Percentiles rank a stretch among this genome's conserved stretches.
These are phyloP conservation scores for Epinotia brunnichana DNA, from an alignment of 2,888 invertebrate species.

Conservation along the genomic window DNA sequence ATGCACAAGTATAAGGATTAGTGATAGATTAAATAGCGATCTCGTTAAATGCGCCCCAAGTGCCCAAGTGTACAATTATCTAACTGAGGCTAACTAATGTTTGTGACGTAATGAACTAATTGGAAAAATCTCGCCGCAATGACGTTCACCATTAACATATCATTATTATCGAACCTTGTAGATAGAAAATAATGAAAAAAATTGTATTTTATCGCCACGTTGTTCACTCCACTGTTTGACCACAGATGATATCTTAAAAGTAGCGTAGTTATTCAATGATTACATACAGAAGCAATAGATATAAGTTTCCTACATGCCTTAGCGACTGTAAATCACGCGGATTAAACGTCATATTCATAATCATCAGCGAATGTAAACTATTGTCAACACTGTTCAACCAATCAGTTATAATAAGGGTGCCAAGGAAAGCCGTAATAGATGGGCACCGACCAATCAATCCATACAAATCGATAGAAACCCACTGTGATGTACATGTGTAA, in stretches of 20 bases:
- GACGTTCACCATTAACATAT: conserved; percentile 9
- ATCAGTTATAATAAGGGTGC: background rate
- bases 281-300: no score
- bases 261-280: background rate
- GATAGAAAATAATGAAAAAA: no score
- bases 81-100: background rate
- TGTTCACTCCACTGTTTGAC: no score
- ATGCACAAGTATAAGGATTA: background rate
- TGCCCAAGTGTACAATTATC: no score
- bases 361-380: background rate
- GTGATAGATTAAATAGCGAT: background rate
- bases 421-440: background rate
- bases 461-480: background rate
- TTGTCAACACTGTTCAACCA: background rate
- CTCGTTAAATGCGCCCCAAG: no score
- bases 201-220: no score
- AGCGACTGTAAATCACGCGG: background rate
- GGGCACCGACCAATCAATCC: background rate
- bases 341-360: background rate
- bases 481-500: background rate
- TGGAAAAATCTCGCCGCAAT: background rate
- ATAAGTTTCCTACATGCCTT: background rate
- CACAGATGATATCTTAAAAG: no score
- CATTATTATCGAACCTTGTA: background rate
- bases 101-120: background rate